phyloP scores from a whole-genome alignment of 2,797 vertebrate species.

The Steatocranus sp. region DNA sequence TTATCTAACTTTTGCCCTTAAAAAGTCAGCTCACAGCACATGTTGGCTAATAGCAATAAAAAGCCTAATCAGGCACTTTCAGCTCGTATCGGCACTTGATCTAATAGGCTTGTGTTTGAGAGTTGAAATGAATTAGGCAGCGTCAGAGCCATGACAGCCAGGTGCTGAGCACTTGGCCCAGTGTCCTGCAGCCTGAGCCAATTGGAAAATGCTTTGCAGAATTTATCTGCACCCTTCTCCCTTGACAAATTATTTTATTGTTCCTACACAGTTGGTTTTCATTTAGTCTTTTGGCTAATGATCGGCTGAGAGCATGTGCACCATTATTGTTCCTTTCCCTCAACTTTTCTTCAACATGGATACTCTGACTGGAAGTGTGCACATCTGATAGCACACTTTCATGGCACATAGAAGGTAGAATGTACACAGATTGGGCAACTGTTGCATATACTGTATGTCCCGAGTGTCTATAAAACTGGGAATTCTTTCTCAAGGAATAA shows the following conservation, averaged over 20 bases:
- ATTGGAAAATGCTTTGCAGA: slow-evolving; percentile 76
- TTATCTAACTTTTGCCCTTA: slow-evolving; percentile 55
- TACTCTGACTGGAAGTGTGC: slow-evolving; percentile 40
- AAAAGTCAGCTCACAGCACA: slow-evolving; percentile 34
- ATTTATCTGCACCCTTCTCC: slow-evolving; percentile 78
- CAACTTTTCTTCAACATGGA: slow-evolving; percentile 34
- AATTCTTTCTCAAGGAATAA: slow-evolving; percentile 30
- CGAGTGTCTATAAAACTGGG: slow-evolving; percentile 32
- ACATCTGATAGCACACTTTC: slow-evolving; percentile 45
- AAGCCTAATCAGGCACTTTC: slow-evolving; percentile 49
- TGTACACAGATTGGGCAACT: not conserved
- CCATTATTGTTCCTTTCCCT: slow-evolving; percentile 55
- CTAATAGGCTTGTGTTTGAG: slow-evolving; percentile 60
- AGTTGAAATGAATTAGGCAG: slow-evolving; percentile 62
- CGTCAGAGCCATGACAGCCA: slow-evolving; percentile 63
- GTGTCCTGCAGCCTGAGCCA: slow-evolving; percentile 42
- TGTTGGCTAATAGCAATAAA: slow-evolving; percentile 56
- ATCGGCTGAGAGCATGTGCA: slow-evolving; percentile 64
- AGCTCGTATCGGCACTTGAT: slow-evolving; percentile 45
- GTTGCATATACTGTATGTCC: not conserved
- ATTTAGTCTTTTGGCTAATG: slow-evolving; percentile 75
- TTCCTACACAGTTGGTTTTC: slow-evolving; percentile 79
- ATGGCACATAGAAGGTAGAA: not conserved
- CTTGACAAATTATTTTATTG: slow-evolving; percentile 82
- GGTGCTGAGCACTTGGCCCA: slow-evolving; percentile 73